Percentiles rank a stretch among this genome's conserved stretches.
Evolutionary conservation across 2,888 invertebrate species (phyloP).

Genomic region (Leptopilina syphax): DNA sequence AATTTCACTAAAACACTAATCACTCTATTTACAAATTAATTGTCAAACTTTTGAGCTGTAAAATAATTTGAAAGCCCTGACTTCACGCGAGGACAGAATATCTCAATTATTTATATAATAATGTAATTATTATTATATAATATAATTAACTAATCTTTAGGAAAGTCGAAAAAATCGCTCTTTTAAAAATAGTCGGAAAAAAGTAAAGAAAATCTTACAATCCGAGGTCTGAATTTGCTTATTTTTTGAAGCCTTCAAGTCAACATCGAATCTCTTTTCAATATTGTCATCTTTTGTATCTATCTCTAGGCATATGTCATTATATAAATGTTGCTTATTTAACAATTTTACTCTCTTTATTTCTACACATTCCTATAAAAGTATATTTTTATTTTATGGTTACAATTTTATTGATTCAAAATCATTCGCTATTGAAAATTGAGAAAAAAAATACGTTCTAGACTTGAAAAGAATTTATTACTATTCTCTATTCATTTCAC

Average conservation of each 20-base stretch:
- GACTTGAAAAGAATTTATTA: slow-evolving; percentile 6
- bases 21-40: too few species aligned
- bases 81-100: too few species aligned
- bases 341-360: not conserved
- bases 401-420: not conserved
- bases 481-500: slow-evolving; percentile 19
- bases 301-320: slow-evolving; percentile 6
- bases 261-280: slow-evolving; percentile 23
- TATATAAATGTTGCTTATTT: slow-evolving; percentile 35
- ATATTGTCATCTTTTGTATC: slow-evolving; percentile 6
- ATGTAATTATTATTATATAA: too few species aligned
- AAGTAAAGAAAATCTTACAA: too few species aligned
- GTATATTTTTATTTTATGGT: not conserved
- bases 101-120: too few species aligned
- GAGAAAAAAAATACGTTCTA: not conserved
- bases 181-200: too few species aligned
- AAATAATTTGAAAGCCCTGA: too few species aligned
- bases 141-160: too few species aligned
- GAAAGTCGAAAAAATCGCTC: too few species aligned
- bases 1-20: too few species aligned
- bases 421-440: not conserved
- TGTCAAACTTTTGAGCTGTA: too few species aligned
- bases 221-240: too few species aligned
- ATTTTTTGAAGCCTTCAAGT: not conserved
- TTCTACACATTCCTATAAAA: not conserved